phyloP scores from a whole-genome alignment of 2,888 invertebrate genomes.

The Hermaeophaga mercurialis region DNA sequence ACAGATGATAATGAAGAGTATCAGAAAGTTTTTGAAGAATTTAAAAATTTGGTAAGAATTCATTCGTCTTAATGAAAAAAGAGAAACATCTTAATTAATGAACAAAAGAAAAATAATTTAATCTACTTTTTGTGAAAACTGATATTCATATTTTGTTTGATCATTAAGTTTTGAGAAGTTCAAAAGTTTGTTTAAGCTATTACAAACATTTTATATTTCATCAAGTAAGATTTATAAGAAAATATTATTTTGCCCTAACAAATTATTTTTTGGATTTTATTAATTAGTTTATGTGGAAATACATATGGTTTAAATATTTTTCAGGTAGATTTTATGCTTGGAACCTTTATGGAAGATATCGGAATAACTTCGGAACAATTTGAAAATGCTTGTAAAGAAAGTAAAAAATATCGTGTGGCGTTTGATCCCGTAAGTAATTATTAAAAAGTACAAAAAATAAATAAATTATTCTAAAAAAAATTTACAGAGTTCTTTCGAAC shows the following conservation, averaged over 20 bases:
- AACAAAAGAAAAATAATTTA: too few relatives aligned
- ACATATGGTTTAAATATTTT: too few relatives aligned
- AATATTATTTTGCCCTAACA: too few relatives aligned
- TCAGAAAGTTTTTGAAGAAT: constrained; percentile 79
- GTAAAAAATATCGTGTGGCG: constrained; percentile 58
- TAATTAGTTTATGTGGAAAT: too few relatives aligned
- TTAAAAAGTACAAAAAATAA: too few relatives aligned
- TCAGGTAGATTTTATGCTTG: constrained; percentile 90
- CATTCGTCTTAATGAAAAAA: neutral
- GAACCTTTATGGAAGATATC: constrained; percentile 92
- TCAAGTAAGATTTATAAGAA: too few relatives aligned
- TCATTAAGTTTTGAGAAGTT: too few relatives aligned
- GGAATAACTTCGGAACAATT: constrained; percentile 88
- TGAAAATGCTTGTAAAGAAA: constrained; percentile 74
- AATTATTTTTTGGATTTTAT: constrained; percentile 12
- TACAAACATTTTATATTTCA: too few relatives aligned
- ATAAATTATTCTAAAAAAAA: neutral
- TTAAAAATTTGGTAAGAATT: constrained; percentile 77
- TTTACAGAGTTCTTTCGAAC: constrained; percentile 66
- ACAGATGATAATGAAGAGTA: constrained; percentile 74
- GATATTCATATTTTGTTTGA: too few relatives aligned
- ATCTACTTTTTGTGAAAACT: too few relatives aligned
- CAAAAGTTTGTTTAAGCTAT: too few relatives aligned
- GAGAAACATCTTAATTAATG: too few relatives aligned
- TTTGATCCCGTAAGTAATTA: constrained; percentile 60